Conservation (phyloP, 2,113 vertebrate genomes). For the Rousettus leschenaultii region DNA sequence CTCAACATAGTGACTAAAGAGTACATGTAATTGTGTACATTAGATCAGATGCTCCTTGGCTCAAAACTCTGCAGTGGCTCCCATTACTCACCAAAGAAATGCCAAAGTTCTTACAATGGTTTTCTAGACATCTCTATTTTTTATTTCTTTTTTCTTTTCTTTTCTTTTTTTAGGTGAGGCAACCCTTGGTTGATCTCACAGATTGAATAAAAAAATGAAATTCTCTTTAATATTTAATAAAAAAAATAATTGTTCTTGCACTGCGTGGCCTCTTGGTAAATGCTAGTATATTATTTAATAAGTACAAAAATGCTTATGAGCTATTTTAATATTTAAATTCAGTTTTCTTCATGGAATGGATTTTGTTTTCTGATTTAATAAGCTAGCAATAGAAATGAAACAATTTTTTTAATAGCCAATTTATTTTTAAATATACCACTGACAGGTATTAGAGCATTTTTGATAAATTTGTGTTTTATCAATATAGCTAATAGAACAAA, state of each 20-base stretch:
- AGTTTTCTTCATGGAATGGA: not conserved
- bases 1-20: not conserved
- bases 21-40: not conserved
- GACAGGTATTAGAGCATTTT: not conserved
- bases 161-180: too few relatives aligned
- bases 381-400: not conserved
- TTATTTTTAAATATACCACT: not conserved
- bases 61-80: not conserved
- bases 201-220: constrained; percentile 33
- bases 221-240: constrained; percentile 30
- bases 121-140: not conserved
- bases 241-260: constrained; percentile 29
- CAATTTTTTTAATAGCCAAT: not conserved
- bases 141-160: not conserved
- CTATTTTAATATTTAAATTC: not conserved
- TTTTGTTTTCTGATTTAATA: not conserved
- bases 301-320: not conserved
- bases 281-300: not conserved
- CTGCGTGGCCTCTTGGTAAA: not conserved
- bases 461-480: not conserved
- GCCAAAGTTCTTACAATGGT: not conserved
- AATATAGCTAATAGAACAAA: not conserved
- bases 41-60: not conserved
- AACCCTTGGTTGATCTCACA: too few relatives aligned
- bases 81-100: not conserved